Evolutionary conservation across 2,113 vertebrate genomes (phyloP).

Genomic region (Zapornia atra): DNA sequence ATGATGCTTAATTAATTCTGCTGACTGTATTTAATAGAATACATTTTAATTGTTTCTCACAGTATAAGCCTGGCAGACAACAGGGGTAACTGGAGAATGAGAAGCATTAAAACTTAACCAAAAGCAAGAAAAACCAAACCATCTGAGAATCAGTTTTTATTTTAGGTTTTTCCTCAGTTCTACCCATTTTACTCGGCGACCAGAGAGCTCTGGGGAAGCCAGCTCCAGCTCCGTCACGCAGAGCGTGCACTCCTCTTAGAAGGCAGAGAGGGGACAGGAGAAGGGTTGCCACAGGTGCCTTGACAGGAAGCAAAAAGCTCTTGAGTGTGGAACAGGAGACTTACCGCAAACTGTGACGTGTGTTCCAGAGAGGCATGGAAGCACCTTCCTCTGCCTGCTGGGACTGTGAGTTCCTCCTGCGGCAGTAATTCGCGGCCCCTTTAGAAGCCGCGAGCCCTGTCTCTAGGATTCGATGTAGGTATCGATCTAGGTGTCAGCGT

Average conservation of each 20-base stretch:
- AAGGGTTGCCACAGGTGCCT: neutral
- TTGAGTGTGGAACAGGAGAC: neutral
- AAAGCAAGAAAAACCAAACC: neutral
- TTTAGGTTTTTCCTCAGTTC: neutral
- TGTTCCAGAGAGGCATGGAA: neutral
- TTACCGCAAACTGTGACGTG: neutral
- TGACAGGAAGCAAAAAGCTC: neutral
- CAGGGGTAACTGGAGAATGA: neutral
- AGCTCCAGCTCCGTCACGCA: neutral
- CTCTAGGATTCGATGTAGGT: too few species aligned
- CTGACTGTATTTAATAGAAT: neutral
- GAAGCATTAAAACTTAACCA: neutral
- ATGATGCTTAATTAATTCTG: neutral
- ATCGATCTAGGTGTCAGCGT: too few species aligned
- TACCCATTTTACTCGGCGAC: neutral
- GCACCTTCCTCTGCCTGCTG: rapidly evolving
- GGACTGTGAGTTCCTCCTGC: neutral
- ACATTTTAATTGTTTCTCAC: neutral
- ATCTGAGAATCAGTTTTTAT: neutral
- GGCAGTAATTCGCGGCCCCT: rapidly evolving
- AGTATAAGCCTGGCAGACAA: neutral
- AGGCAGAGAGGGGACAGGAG: neutral
- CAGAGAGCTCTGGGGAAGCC: rapidly evolving
- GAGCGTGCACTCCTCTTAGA: neutral
- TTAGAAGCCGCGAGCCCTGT: neutral